Conservation (phyloP, 2,888 invertebrate genomes). For the Athalia rosae region DNA sequence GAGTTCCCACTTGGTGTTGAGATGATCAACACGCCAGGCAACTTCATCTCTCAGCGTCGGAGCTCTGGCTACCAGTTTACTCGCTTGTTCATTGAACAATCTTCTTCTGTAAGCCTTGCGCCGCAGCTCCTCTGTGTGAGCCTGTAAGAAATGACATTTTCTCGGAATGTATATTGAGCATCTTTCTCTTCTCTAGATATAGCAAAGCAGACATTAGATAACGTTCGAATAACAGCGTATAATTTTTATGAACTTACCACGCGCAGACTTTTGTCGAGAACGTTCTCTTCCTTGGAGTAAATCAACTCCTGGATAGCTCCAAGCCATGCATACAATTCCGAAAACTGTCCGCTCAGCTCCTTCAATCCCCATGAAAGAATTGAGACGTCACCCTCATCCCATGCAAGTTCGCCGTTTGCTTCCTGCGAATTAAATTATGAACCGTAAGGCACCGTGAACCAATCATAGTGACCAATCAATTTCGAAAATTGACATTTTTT, state of each 20-base stretch:
- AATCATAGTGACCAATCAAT: background rate
- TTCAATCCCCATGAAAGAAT: constrained; percentile 83
- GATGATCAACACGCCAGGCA: constrained; percentile 82
- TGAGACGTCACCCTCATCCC: constrained; percentile 77
- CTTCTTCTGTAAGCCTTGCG: constrained; percentile 83
- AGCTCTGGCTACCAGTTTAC: constrained; percentile 80
- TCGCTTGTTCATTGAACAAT: constrained; percentile 87
- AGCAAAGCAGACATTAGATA: background rate
- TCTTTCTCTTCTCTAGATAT: background rate
- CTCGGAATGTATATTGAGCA: background rate
- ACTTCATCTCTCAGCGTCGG: constrained; percentile 81
- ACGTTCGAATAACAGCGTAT: too few relatives aligned
- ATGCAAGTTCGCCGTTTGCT: constrained; percentile 84
- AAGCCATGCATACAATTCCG: constrained; percentile 88
- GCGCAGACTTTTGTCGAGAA: constrained; percentile 81
- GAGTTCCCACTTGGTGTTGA: constrained; percentile 88
- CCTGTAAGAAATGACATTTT: constrained; percentile 74
- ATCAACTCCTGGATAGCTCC: constrained; percentile 86
- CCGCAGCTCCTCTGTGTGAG: constrained; percentile 84
- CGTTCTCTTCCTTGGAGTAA: constrained; percentile 84
- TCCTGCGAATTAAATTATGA: constrained; percentile 76
- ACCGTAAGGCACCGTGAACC: background rate
- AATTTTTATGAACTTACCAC: constrained; percentile 75
- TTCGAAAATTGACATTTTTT: background rate
- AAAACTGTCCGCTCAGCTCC: constrained; percentile 86